Evolutionary conservation across 2,888 invertebrate genomes (phyloP).

Genomic region (Troilus luridus): DNA sequence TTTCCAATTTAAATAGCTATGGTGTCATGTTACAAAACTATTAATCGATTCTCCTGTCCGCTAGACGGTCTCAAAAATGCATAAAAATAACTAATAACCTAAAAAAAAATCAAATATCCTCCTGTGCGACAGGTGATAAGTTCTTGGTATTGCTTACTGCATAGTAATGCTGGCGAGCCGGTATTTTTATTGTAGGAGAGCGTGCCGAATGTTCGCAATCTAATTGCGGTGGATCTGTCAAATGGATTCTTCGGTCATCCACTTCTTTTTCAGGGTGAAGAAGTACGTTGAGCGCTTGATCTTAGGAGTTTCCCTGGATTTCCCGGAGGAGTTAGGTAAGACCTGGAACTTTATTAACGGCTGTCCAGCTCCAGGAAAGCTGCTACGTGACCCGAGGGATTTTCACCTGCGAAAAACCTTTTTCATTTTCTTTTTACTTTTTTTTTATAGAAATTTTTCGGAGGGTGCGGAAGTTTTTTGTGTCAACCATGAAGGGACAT

Average conservation of each 20-base stretch:
- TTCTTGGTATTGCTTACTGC: background rate
- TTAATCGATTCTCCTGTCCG: background rate
- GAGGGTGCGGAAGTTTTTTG: background rate
- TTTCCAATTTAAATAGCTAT: no score
- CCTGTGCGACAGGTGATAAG: background rate
- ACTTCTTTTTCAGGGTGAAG: conserved; percentile 29
- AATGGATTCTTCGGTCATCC: background rate
- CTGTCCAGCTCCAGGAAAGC: conserved; percentile 19
- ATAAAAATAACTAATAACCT: background rate
- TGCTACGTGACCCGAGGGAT: conserved; percentile 30
- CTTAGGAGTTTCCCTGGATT: conserved; percentile 17
- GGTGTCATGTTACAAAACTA: no score
- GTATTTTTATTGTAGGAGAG: conserved; percentile 28
- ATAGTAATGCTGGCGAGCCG: background rate
- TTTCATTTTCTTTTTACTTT: background rate
- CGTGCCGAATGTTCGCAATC: conserved; percentile 13
- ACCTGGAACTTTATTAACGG: conserved; percentile 43
- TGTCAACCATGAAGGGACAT: background rate
- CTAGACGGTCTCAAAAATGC: background rate
- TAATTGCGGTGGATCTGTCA: conserved; percentile 35
- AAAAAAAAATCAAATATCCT: background rate
- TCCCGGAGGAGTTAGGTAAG: conserved; percentile 8
- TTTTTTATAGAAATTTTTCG: conserved; percentile 23
- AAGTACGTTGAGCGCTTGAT: background rate
- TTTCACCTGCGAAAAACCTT: conserved; percentile 17